Evolutionary conservation across 1,140 invertebrate genomes (phyloP).

Genomic region (Hestina assimilis): DNA sequence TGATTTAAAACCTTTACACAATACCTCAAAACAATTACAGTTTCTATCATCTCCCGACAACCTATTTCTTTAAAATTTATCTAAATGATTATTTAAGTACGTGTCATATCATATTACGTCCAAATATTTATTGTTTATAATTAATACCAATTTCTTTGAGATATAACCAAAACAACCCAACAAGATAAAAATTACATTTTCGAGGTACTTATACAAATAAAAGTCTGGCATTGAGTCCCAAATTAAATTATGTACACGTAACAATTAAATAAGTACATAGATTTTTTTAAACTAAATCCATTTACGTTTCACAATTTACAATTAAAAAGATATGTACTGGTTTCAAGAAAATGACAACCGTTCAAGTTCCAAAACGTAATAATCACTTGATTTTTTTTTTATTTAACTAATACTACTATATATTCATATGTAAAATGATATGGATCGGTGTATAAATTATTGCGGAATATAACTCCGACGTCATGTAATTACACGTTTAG

Average conservation of each 20-base stretch:
- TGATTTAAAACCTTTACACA: background rate
- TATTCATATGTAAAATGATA: conserved; percentile 70
- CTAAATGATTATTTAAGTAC: conserved; percentile 12
- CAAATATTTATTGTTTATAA: background rate
- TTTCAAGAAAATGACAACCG: conserved; percentile 32
- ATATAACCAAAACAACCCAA: too few relatives aligned
- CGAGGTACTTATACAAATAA: conserved; percentile 39
- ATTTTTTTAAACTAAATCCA: conserved; percentile 51
- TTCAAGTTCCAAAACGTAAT: conserved; percentile 36
- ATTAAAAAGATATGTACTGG: conserved; percentile 52
- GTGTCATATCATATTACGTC: background rate
- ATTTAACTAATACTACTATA: conserved; percentile 42
- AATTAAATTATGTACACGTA: conserved; percentile 60
- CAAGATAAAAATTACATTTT: conserved; percentile 3
- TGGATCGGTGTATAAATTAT: conserved; percentile 66
- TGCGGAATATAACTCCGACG: conserved; percentile 58
- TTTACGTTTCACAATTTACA: conserved; percentile 44
- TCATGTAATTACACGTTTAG: conserved; percentile 73
- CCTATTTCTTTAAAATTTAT: conserved; percentile 9
- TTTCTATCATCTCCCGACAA: background rate
- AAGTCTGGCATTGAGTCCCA: conserved; percentile 61
- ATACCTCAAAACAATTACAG: conserved; percentile 3
- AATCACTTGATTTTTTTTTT: conserved; percentile 35
- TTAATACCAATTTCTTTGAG: conserved; percentile 2
- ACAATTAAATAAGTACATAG: conserved; percentile 53